phyloP scores from a whole-genome alignment of 2,797 vertebrate species.

The Darevskia mixta region DNA sequence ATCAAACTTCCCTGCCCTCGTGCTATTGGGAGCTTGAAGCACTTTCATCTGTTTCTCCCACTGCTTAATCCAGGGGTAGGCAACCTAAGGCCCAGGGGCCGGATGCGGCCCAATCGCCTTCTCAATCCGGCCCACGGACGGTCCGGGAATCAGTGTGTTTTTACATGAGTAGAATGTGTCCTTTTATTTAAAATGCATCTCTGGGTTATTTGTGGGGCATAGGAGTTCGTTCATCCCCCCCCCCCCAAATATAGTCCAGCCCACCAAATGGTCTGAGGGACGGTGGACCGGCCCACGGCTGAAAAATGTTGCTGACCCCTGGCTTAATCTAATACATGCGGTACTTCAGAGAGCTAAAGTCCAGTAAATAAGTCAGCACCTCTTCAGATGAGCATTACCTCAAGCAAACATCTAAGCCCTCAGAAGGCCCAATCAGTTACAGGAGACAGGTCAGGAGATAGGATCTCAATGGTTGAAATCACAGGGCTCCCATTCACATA shows the following conservation, averaged over 20 bases:
- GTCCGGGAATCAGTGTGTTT: no score
- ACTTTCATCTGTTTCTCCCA: background rate
- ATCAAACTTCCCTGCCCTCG: background rate
- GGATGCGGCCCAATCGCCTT: no score
- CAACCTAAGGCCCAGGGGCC: no score
- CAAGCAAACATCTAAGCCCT: constrained; percentile 12
- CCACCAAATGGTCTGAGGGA: no score
- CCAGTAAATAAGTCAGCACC: background rate
- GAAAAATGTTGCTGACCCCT: no score
- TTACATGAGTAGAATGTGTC: no score
- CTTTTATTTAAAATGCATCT: no score
- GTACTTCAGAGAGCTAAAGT: constrained; percentile 5
- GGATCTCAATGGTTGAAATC: background rate
- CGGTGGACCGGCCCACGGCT: no score
- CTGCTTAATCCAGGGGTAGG: background rate
- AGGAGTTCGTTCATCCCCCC: no score
- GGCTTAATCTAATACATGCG: constrained; percentile 17
- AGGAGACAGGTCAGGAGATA: background rate
- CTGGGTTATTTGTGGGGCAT: no score
- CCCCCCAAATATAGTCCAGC: no score
- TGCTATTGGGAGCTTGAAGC: background rate
- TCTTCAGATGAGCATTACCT: constrained; percentile 9
- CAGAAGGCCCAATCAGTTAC: background rate
- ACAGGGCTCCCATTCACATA: background rate
- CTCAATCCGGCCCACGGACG: no score